These are phyloP conservation scores for Drosophila bocqueti DNA, from an alignment of 1,140 invertebrate genomes.

Conservation along the genomic window DNA sequence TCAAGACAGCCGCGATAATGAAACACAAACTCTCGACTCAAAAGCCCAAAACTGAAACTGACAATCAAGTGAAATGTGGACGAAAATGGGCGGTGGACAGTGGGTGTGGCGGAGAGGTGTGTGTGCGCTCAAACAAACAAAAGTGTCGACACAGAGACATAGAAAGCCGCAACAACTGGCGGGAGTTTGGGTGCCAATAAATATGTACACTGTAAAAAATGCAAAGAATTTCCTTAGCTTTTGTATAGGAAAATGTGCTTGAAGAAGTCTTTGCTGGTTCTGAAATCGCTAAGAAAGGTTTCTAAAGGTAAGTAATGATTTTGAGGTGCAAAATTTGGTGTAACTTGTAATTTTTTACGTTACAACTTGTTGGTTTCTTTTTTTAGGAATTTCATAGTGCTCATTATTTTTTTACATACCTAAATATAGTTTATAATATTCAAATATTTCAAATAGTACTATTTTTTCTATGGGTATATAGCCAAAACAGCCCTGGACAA, in stretches of 20 bases:
- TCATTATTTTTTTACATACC: background rate
- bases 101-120: slow-evolving; percentile 3
- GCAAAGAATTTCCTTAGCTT: background rate
- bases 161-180: slow-evolving; percentile 35
- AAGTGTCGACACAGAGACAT: slow-evolving; percentile 10
- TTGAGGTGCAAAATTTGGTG: background rate
- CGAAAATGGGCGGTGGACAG: slow-evolving; percentile 2
- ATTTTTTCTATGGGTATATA: background rate
- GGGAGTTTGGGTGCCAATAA: slow-evolving; percentile 22
- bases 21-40: slow-evolving; percentile 51
- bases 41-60: slow-evolving; percentile 51
- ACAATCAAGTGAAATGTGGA: slow-evolving; percentile 48
- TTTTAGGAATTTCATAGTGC: background rate
- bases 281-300: background rate
- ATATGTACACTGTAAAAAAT: slow-evolving; percentile 10
- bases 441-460: background rate
- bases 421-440: background rate
- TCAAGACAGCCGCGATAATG: slow-evolving; percentile 25
- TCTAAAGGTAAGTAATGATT: background rate
- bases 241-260: background rate
- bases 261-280: background rate
- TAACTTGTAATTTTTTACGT: too few relatives aligned
- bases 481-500: slow-evolving; percentile 20
- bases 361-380: background rate
- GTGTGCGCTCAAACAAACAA: slow-evolving; percentile 25